Evolutionary conservation across 2,888 invertebrate species (phyloP).

Genomic region (Coelopa pilipes): DNA sequence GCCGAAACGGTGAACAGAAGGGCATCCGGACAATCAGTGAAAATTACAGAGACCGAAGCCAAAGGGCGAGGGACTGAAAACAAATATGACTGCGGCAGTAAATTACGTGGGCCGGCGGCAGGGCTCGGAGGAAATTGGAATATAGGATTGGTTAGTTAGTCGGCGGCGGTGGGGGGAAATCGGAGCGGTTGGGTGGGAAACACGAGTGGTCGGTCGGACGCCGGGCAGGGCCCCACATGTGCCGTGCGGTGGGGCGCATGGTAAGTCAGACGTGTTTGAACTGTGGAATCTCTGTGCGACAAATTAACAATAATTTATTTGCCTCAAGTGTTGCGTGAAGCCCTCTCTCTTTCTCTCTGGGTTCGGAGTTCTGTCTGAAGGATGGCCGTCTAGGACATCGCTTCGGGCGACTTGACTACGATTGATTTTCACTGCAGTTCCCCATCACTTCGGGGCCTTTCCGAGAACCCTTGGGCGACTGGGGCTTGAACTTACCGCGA

Average conservation of each 20-base stretch:
- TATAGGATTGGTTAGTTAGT: not conserved
- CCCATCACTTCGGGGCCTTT: slow-evolving; percentile 8
- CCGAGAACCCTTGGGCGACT: not conserved
- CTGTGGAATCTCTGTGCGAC: slow-evolving; percentile 24
- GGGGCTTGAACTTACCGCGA: not conserved
- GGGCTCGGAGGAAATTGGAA: too few relatives aligned
- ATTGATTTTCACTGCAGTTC: slow-evolving; percentile 22
- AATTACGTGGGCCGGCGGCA: too few relatives aligned
- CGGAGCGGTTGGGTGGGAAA: not conserved
- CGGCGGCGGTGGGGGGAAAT: not conserved
- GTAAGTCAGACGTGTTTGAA: not conserved
- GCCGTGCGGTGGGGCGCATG: slow-evolving; percentile 3
- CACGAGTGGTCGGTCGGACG: too few relatives aligned
- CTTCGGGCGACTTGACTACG: not conserved
- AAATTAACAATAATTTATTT: slow-evolving; percentile 36
- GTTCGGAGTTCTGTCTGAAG: not conserved
- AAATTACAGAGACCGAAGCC: too few relatives aligned
- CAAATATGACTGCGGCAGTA: too few relatives aligned
- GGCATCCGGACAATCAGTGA: too few relatives aligned
- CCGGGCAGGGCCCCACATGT: not conserved
- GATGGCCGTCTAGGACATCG: not conserved
- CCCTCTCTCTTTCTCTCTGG: not conserved
- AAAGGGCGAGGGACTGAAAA: too few relatives aligned
- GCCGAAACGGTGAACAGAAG: too few relatives aligned
- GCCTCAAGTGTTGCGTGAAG: slow-evolving; percentile 5